Conservation (phyloP, 1,140 invertebrate genomes). For the Drosophila obscura region DNA sequence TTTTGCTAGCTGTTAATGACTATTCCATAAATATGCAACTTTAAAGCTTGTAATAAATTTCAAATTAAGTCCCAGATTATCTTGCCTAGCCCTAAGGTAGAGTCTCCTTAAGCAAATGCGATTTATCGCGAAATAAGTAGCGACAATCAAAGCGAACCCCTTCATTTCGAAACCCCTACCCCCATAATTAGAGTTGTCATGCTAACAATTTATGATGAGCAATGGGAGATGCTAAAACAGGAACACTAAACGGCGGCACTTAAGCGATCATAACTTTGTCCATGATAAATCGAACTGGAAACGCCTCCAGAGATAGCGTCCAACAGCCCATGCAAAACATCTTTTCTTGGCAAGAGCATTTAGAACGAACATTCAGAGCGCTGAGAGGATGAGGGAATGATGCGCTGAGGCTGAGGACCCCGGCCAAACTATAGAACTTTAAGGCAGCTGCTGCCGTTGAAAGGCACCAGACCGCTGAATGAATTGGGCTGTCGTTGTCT, state of each 20-base stretch:
- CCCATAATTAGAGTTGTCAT: slow-evolving; percentile 69
- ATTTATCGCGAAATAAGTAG: slow-evolving; percentile 29
- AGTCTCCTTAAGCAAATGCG: slow-evolving; percentile 5
- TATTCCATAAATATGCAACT: too few relatives aligned
- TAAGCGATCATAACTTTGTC: slow-evolving; percentile 73
- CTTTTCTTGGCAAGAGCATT: slow-evolving; percentile 15
- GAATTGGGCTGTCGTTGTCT: slow-evolving; percentile 68
- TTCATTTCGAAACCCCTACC: slow-evolving; percentile 20
- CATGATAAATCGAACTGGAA: slow-evolving; percentile 75
- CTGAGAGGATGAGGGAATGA: background rate
- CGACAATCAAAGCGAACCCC: slow-evolving; percentile 10
- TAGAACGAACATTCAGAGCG: too few relatives aligned
- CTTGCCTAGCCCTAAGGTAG: too few relatives aligned
- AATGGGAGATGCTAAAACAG: slow-evolving; percentile 45
- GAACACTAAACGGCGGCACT: slow-evolving; percentile 71
- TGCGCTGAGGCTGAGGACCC: slow-evolving; percentile 19
- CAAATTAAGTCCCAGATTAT: too few relatives aligned
- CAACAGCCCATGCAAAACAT: slow-evolving; percentile 54
- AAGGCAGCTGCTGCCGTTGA: slow-evolving; percentile 38
- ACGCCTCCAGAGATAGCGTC: slow-evolving; percentile 49
- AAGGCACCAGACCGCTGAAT: slow-evolving; percentile 60
- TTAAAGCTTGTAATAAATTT: too few relatives aligned
- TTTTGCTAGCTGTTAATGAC: too few relatives aligned
- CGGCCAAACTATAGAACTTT: slow-evolving; percentile 10
- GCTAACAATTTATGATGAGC: slow-evolving; percentile 60